Evolutionary conservation across 2,797 vertebrate species (phyloP).

Genomic region (Poeciliopsis gracilis): DNA sequence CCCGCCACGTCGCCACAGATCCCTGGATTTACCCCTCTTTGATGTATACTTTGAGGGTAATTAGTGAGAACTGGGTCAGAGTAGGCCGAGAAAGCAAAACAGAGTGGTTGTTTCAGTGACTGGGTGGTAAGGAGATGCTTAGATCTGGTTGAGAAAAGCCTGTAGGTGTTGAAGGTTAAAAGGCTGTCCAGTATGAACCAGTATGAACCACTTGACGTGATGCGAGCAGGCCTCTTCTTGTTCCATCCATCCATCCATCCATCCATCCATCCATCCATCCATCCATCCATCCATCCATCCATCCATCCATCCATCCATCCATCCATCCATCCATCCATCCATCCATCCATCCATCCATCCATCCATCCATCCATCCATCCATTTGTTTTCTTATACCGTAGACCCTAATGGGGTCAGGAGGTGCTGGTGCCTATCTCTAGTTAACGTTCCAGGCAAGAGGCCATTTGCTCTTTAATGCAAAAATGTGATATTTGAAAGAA

Average conservation of each 20-base stretch:
- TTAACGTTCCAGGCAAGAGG: no score
- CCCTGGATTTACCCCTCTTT: constrained; percentile 74
- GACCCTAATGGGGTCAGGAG: no score
- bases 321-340: no score
- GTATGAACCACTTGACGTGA: constrained; percentile 59
- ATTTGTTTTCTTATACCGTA: no score
- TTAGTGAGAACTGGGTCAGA: constrained; percentile 82
- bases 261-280: no score
- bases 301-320: no score
- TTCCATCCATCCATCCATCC: no score
- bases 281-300: no score
- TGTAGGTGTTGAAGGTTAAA: constrained; percentile 57
- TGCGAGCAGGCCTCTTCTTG: constrained; percentile 43
- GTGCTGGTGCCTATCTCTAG: no score
- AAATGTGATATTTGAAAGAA: not conserved
- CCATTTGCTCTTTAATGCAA: not conserved
- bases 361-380: no score
- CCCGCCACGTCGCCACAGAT: constrained; percentile 55
- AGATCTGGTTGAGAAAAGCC: constrained; percentile 10
- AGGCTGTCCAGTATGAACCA: constrained; percentile 68
- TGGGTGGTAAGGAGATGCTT: constrained; percentile 54
- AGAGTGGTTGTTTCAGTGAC: constrained; percentile 61
- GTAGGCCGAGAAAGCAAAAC: constrained; percentile 76
- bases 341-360: no score
- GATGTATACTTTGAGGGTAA: constrained; percentile 81